Evolutionary conservation across 2,113 vertebrate genomes (phyloP).

Genomic region (Zosterops borbonicus): DNA sequence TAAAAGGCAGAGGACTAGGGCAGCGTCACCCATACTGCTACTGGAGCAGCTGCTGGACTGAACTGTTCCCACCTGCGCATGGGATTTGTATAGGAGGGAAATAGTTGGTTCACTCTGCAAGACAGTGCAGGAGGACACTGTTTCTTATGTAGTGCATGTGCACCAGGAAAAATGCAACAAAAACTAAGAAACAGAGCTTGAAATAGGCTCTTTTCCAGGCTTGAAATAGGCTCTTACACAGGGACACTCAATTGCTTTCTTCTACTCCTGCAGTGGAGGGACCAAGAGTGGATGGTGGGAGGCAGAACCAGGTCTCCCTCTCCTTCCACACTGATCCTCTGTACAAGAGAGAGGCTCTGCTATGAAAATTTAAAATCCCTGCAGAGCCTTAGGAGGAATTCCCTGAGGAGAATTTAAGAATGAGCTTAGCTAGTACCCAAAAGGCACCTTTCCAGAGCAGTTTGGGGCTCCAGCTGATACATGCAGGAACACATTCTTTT

Average conservation of each 20-base stretch:
- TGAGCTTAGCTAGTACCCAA: not conserved
- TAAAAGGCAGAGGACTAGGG: not conserved
- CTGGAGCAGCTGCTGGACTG: not conserved
- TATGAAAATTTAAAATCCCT: not conserved
- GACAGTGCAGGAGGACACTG: not conserved
- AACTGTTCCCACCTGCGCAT: not conserved
- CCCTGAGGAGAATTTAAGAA: not conserved
- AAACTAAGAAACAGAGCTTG: not conserved
- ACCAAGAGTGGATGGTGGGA: not conserved
- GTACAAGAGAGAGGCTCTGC: not conserved
- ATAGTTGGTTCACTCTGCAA: not conserved
- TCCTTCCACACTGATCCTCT: not conserved
- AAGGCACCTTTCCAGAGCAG: not conserved
- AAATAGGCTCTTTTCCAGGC: not conserved
- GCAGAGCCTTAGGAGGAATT: not conserved
- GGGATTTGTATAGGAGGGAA: not conserved
- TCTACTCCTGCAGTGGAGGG: not conserved
- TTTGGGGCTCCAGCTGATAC: not conserved
- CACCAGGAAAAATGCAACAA: not conserved
- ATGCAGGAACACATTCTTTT: not conserved
- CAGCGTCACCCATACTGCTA: not conserved
- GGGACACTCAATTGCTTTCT: not conserved
- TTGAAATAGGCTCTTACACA: not conserved
- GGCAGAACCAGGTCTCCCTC: not conserved
- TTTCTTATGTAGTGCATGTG: not conserved